Evolutionary conservation across 2,113 vertebrate species (phyloP).

Genomic region (Misgurnus mizolepis): DNA sequence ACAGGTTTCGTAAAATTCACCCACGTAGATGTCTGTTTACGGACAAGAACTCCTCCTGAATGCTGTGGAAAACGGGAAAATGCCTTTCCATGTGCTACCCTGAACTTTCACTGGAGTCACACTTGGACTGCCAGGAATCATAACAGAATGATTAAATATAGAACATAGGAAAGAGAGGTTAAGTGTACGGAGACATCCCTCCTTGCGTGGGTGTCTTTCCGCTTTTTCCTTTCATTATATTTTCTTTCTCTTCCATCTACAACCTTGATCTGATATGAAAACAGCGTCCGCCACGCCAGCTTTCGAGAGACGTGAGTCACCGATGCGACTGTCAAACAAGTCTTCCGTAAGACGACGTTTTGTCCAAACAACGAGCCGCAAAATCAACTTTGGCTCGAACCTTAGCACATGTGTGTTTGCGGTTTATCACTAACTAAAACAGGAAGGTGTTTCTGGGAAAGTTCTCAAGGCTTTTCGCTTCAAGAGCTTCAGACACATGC

Average conservation of each 20-base stretch:
- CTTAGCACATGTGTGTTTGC: constrained; percentile 1
- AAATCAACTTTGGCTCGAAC: background rate
- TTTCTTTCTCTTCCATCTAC: background rate
- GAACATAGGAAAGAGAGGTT: constrained; percentile 29
- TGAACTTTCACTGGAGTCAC: background rate
- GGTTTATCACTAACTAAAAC: background rate
- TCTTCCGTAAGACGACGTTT: background rate
- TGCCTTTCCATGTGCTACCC: background rate
- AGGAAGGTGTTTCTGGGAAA: constrained; percentile 19
- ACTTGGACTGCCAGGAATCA: constrained; percentile 10
- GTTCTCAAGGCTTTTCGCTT: background rate
- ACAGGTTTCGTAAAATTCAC: background rate
- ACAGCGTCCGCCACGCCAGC: background rate
- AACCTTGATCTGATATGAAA: constrained; percentile 6
- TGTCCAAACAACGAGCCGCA: constrained; percentile 19
- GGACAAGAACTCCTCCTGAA: background rate
- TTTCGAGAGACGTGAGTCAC: background rate
- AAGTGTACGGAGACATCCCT: constrained; percentile 33
- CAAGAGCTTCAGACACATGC: background rate
- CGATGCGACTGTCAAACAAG: constrained; percentile 12
- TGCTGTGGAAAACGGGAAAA: background rate
- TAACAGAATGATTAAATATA: constrained; percentile 33
- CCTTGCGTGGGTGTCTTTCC: constrained; percentile 17
- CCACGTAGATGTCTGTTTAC: background rate
- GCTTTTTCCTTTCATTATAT: constrained; percentile 25